These are phyloP conservation scores for Sorex maritimensis DNA, from an alignment of 2,797 vertebrate species.

Conservation along the genomic window DNA sequence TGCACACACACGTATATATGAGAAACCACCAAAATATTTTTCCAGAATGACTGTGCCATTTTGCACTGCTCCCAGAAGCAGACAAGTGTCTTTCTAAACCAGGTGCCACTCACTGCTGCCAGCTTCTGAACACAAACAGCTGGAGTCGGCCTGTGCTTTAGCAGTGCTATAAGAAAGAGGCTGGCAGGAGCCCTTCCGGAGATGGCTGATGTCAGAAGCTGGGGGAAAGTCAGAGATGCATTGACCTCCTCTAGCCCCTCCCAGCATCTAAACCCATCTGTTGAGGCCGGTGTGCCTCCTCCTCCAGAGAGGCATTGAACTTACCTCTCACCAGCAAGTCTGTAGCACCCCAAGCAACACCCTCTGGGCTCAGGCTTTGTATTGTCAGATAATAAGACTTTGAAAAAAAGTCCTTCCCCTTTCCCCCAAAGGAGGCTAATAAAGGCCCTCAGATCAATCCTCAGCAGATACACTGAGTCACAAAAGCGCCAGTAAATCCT, in stretches of 20 bases:
- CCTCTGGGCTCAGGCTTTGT: conserved; percentile 90
- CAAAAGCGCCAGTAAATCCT: conserved; percentile 92
- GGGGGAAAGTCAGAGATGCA: conserved; percentile 72
- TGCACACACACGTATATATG: not conserved
- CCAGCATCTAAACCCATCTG: conserved; percentile 89
- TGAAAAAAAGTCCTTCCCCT: conserved; percentile 88
- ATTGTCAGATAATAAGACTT: conserved; percentile 91
- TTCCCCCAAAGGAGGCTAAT: conserved; percentile 88
- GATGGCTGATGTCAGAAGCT: conserved; percentile 44
- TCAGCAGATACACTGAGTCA: conserved; percentile 90
- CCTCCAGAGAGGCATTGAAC: conserved; percentile 86
- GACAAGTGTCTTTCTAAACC: not conserved
- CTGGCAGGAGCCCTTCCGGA: conserved; percentile 66
- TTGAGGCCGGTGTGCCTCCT: conserved; percentile 87
- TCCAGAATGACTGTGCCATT: not conserved
- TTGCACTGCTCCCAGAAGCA: not conserved
- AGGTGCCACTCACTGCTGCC: not conserved
- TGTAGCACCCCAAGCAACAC: conserved; percentile 89
- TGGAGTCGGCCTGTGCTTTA: conserved; percentile 74
- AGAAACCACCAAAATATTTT: conserved; percentile 1
- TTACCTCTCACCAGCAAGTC: conserved; percentile 88
- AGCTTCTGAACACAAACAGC: not conserved
- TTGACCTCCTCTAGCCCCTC: conserved; percentile 24
- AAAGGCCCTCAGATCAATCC: conserved; percentile 89
- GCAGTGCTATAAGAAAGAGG: conserved; percentile 68